Conservation (phyloP, 2,888 invertebrate species). For the Empis stercorea region DNA sequence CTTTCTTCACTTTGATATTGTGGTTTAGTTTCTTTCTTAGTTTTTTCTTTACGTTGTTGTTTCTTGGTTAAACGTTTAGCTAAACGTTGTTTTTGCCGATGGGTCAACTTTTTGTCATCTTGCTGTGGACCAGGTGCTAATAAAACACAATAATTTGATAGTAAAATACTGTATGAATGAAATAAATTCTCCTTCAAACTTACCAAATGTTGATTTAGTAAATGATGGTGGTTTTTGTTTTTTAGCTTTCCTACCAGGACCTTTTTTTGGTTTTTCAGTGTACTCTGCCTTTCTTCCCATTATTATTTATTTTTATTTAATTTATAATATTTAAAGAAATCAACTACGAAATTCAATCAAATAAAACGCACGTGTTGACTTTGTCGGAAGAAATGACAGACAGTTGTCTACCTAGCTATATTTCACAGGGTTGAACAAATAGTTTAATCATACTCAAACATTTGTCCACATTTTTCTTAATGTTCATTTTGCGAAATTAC, state of each 20-base stretch:
- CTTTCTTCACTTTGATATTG: slow-evolving; percentile 28
- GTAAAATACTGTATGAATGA: no score
- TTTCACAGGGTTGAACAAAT: no score
- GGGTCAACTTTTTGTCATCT: slow-evolving; percentile 47
- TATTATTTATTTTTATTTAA: slow-evolving; percentile 15
- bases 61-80: slow-evolving; percentile 47
- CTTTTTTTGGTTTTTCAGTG: slow-evolving; percentile 60
- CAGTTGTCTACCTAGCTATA: no score
- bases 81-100: slow-evolving; percentile 54
- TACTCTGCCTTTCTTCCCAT: slow-evolving; percentile 85
- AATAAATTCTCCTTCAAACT: no score
- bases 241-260: slow-evolving; percentile 74
- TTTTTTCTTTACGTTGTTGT: slow-evolving; percentile 24
- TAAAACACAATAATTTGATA: no score
- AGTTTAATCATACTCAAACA: no score
- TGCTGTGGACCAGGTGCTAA: slow-evolving; percentile 30
- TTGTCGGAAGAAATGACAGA: not conserved
- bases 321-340: not conserved
- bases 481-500: no score
- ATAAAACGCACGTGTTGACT: not conserved
- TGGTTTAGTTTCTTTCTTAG: slow-evolving; percentile 18
- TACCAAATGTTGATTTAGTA: slow-evolving; percentile 29
- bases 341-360: no score
- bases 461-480: no score
- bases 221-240: slow-evolving; percentile 70